A percentile compares a stretch with the other conserved stretches of the same genome.
phyloP scores from a whole-genome alignment of 2,888 invertebrate genomes.

The Ophonus ardosiacus region DNA sequence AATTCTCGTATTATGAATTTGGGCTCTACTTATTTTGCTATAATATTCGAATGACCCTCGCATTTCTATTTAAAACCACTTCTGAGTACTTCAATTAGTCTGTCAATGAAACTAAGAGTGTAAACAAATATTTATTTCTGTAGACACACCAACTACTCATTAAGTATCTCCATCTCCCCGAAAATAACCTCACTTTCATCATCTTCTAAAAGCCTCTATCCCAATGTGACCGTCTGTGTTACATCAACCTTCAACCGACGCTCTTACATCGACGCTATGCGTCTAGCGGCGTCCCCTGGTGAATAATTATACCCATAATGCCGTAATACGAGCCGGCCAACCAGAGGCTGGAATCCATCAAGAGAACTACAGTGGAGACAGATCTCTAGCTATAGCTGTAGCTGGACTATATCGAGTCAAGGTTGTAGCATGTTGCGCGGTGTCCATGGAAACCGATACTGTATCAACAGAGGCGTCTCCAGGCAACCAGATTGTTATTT shows the following conservation, averaged over 20 bases:
- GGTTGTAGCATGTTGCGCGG: constrained; percentile 43
- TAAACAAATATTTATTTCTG: too few relatives aligned
- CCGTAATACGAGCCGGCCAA: constrained; percentile 13
- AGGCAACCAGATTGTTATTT: constrained; percentile 27
- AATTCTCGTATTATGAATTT: too few relatives aligned
- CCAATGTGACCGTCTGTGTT: constrained; percentile 3
- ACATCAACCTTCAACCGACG: background rate
- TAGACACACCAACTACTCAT: background rate
- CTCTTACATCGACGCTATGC: background rate
- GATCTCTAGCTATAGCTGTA: background rate
- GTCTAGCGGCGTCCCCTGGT: background rate
- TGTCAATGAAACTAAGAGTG: too few relatives aligned
- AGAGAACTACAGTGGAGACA: background rate
- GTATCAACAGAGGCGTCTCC: constrained; percentile 62
- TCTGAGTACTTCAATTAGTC: too few relatives aligned
- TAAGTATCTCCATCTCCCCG: background rate
- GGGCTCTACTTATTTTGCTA: too few relatives aligned
- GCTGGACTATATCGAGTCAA: constrained; percentile 59
- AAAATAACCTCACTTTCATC: constrained; percentile 16
- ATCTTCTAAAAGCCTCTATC: background rate
- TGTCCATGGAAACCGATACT: constrained; percentile 62
- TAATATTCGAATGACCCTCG: too few relatives aligned
- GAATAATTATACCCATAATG: constrained; percentile 28
- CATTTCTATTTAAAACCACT: too few relatives aligned
- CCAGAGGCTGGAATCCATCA: constrained; percentile 27